phyloP scores from a whole-genome alignment of 2,113 vertebrate species.

The Brienomyrus brachyistius region DNA sequence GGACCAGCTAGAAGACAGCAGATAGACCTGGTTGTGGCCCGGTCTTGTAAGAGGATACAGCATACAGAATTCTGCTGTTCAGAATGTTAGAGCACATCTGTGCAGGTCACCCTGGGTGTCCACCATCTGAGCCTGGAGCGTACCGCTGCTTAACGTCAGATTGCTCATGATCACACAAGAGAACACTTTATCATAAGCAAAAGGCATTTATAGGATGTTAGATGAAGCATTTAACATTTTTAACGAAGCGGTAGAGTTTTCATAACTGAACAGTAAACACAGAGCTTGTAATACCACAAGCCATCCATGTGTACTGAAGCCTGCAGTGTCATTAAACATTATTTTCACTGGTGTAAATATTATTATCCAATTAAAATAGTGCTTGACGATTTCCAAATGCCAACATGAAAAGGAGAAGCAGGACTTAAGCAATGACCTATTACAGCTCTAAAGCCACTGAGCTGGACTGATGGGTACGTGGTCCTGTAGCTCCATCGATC shows the following conservation, averaged over 20 bases:
- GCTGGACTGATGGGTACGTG: neutral
- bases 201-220: neutral
- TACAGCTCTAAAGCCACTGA: neutral
- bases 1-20: neutral
- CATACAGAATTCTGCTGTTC: neutral
- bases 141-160: neutral
- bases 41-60: neutral
- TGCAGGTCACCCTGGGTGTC: neutral
- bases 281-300: neutral
- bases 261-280: constrained; percentile 3
- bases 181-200: neutral
- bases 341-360: neutral
- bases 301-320: neutral
- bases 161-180: neutral
- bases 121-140: neutral
- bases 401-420: neutral
- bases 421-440: neutral
- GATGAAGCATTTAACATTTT: neutral
- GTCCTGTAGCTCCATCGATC: too few relatives aligned
- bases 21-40: neutral
- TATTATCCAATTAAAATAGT: neutral
- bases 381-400: neutral
- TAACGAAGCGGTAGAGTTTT: neutral
- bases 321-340: constrained; percentile 7
- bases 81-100: neutral